Conservation (phyloP, 1,140 invertebrate genomes). For the Zophobas atratus region DNA sequence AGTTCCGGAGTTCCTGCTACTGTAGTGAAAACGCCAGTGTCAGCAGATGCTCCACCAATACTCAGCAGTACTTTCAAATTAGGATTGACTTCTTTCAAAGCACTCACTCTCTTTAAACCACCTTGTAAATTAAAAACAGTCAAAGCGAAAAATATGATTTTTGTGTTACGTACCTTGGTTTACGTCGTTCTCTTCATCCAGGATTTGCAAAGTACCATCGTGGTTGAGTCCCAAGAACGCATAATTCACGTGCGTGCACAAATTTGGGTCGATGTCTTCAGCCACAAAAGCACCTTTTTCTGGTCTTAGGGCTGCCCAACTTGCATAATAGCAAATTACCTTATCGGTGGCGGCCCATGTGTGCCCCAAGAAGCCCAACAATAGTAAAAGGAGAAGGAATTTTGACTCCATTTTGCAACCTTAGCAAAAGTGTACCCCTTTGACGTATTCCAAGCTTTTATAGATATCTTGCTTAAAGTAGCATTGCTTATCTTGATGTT, state of each 20-base stretch:
- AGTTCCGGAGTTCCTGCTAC: slow-evolving; percentile 63
- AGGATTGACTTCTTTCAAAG: slow-evolving; percentile 75
- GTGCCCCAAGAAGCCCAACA: too few species aligned
- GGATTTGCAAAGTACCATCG: slow-evolving; percentile 69
- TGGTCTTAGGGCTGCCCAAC: slow-evolving; percentile 16
- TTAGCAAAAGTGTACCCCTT: too few species aligned
- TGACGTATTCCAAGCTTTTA: too few species aligned
- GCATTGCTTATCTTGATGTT: too few species aligned
- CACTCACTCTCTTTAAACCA: slow-evolving; percentile 69
- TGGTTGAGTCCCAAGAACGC: slow-evolving; percentile 74
- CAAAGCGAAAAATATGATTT: slow-evolving; percentile 21
- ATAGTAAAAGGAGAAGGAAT: too few species aligned
- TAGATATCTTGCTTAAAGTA: too few species aligned
- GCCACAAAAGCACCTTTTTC: slow-evolving; percentile 27
- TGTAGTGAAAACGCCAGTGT: slow-evolving; percentile 59
- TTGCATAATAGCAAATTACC: slow-evolving; percentile 36
- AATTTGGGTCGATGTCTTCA: slow-evolving; percentile 72
- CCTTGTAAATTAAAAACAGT: too few species aligned
- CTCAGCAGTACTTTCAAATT: slow-evolving; percentile 78
- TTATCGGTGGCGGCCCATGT: too few species aligned
- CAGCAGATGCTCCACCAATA: slow-evolving; percentile 73
- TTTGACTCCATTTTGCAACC: too few species aligned
- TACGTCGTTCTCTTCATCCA: slow-evolving; percentile 77
- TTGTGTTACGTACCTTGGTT: slow-evolving; percentile 52
- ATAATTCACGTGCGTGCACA: slow-evolving; percentile 81